Percentiles rank a stretch among this genome's conserved stretches.
These are phyloP conservation scores for Pachypsylla venusta DNA, from an alignment of 1,140 invertebrate genomes.

Conservation along the genomic window DNA sequence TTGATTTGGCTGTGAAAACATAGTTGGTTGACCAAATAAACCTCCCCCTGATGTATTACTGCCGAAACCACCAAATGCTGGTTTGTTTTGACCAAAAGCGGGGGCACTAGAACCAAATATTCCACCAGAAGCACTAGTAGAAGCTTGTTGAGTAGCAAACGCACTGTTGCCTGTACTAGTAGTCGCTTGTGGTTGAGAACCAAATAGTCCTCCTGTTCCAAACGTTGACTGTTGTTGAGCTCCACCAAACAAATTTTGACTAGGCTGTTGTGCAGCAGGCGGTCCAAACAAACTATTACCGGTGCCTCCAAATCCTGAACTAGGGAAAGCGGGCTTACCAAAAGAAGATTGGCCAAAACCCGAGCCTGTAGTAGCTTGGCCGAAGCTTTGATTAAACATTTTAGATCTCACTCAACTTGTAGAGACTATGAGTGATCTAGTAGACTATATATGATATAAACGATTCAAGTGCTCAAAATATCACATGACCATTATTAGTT, in stretches of 20 bases:
- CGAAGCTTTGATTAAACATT: not conserved
- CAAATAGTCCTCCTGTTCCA: slow-evolving; percentile 22
- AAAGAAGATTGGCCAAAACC: slow-evolving; percentile 35
- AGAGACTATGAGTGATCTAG: not conserved
- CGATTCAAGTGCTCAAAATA: too few relatives aligned
- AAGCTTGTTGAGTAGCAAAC: slow-evolving; percentile 32
- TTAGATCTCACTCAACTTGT: not conserved
- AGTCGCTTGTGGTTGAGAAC: slow-evolving; percentile 21
- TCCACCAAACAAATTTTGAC: slow-evolving; percentile 20
- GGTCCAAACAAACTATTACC: slow-evolving; percentile 36
- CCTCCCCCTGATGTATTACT: slow-evolving; percentile 31
- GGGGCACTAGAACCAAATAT: slow-evolving; percentile 38
- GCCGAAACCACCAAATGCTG: slow-evolving; percentile 38
- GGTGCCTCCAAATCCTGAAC: slow-evolving; percentile 38
- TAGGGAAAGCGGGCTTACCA: slow-evolving; percentile 35
- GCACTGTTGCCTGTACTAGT: slow-evolving; percentile 32
- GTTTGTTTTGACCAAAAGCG: slow-evolving; percentile 46
- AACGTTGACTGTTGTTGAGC: slow-evolving; percentile 5
- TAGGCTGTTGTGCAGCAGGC: slow-evolving; percentile 22
- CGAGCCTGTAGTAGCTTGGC: slow-evolving; percentile 6
- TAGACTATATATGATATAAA: too few relatives aligned
- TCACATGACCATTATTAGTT: not conserved
- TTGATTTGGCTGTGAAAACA: slow-evolving; percentile 28
- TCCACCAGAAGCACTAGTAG: slow-evolving; percentile 31
- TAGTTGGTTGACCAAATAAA: slow-evolving; percentile 37